phyloP scores from a whole-genome alignment of 1,140 invertebrate genomes.

The Drosophila leontia region DNA sequence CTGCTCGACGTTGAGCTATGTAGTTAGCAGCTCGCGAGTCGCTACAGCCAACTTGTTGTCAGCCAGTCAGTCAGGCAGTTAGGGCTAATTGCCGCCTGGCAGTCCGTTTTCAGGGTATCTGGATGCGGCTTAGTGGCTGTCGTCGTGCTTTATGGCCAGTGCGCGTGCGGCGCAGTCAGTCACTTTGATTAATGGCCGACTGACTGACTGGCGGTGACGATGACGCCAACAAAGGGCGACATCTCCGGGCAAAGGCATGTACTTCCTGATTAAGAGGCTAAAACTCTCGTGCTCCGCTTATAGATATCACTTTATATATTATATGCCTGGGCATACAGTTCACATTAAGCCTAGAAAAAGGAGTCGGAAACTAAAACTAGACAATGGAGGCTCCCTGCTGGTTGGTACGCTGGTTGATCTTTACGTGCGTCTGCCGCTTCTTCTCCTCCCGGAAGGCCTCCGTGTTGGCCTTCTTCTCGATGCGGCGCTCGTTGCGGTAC shows the following conservation, averaged over 20 bases:
- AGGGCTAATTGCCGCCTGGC: slow-evolving; percentile 61
- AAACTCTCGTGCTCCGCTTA: slow-evolving; percentile 24
- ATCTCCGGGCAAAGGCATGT: slow-evolving; percentile 7
- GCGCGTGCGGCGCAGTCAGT: slow-evolving; percentile 33
- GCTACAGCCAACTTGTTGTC: slow-evolving; percentile 35
- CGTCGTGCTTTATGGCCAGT: slow-evolving; percentile 23
- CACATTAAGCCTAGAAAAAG: slow-evolving; percentile 35
- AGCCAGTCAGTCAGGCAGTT: slow-evolving; percentile 30
- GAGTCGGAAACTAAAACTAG: slow-evolving; percentile 72
- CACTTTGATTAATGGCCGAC: slow-evolving; percentile 52
- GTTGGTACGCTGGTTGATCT: slow-evolving; percentile 90
- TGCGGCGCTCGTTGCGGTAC: slow-evolving; percentile 92
- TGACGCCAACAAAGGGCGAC: slow-evolving; percentile 48
- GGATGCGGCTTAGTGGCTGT: slow-evolving; percentile 16
- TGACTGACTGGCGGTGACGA: slow-evolving; percentile 26
- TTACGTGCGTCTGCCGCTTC: slow-evolving; percentile 91
- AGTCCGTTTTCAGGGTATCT: slow-evolving; percentile 41
- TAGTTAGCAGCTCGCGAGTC: slow-evolving; percentile 50
- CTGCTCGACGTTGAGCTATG: slow-evolving; percentile 8
- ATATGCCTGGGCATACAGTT: slow-evolving; percentile 38
- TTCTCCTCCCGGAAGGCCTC: slow-evolving; percentile 95
- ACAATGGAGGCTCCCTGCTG: slow-evolving; percentile 90
- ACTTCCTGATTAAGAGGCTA: slow-evolving; percentile 29
- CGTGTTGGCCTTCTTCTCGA: slow-evolving; percentile 94
- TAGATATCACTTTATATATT: slow-evolving; percentile 53